phyloP scores from a whole-genome alignment of 1,140 invertebrate genomes.

The Ptiloglossa arizonensis region DNA sequence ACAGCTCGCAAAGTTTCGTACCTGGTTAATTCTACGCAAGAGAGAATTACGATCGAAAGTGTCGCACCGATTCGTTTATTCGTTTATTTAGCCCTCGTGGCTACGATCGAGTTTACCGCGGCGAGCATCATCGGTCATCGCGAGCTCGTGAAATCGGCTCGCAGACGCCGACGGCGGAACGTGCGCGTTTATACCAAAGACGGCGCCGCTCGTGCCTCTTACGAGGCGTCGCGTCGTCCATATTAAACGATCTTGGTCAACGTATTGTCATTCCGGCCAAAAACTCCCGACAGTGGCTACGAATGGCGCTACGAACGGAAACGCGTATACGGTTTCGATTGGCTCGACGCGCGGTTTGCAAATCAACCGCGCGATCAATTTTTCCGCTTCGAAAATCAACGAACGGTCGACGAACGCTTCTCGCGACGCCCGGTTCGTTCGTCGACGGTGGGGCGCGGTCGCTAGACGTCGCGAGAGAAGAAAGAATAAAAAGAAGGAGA shows the following conservation, averaged over 20 bases:
- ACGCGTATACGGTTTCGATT: constrained; percentile 38
- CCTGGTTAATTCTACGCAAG: too few species aligned
- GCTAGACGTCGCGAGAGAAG: constrained; percentile 1
- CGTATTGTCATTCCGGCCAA: constrained; percentile 52
- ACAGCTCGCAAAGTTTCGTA: too few species aligned
- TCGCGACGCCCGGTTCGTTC: too few species aligned
- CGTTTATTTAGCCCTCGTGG: too few species aligned
- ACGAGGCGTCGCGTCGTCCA: constrained; percentile 12
- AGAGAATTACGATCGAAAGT: too few species aligned
- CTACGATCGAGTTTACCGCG: too few species aligned
- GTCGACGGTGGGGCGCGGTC: too few species aligned
- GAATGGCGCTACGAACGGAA: constrained; percentile 53
- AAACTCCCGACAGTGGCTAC: constrained; percentile 23
- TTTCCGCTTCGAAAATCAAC: background rate
- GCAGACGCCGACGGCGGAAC: background rate
- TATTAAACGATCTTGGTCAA: constrained; percentile 36
- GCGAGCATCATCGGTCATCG: too few species aligned
- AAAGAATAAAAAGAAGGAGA: too few species aligned
- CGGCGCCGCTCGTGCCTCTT: background rate
- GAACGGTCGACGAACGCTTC: background rate
- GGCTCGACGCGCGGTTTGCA: constrained; percentile 25
- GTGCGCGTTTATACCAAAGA: background rate
- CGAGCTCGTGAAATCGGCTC: background rate
- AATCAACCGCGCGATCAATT: constrained; percentile 30
- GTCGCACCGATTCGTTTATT: too few species aligned